Base-by-base conservation (phyloP, 2,113 vertebrate species). In the Zosterops japonicus region DNA sequence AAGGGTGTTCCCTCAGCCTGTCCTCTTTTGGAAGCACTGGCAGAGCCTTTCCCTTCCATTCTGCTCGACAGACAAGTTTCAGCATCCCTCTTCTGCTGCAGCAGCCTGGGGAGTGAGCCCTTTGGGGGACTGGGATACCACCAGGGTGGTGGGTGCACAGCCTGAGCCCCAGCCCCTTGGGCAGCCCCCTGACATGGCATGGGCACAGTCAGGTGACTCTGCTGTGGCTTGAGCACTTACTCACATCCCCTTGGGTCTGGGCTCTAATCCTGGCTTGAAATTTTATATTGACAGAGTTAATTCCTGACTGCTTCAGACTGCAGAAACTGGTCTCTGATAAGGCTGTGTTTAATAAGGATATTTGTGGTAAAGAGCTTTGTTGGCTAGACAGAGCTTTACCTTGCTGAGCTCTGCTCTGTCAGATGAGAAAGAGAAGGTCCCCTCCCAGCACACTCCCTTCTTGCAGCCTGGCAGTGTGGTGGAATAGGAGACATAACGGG, bases 341-440 rank as follows among this genome's bases (percentile, higher is more conserved):
- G 96, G 83, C 95, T 95, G 65, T 96, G 86, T 95, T 96, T 95
- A 95, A 96, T 96, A 87, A 93, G 95, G 93, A 90, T 93, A 95
- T 95, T 86, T 2, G 11, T 71, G 93, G 89, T 95, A 96, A 97
- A 96, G 93, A 93, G 94, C 95, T 96, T 97, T 96, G 94, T 91
- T 95, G 97, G 94, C 84, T 96, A 95, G 95, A 95, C 89, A 87
- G 92, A 82, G 94, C 94, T 96, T 96, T 97, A 87, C 91, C 79
- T 95, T 78, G 69, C 87, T 5, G 59, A 92, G 95, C 95, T 94
- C 46, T 87, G 46, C 55, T 83, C 55, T 39, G n/a, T 60, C 11
- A 14, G 72, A 80, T 0, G 2, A 60, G 42, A 69, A 95, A 69
- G 53, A 91, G 61, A 42, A 77, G 64, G 52, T 83, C 47, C 60